Conservation (phyloP, 2,888 invertebrate species). For the Coenonympha arcania region DNA sequence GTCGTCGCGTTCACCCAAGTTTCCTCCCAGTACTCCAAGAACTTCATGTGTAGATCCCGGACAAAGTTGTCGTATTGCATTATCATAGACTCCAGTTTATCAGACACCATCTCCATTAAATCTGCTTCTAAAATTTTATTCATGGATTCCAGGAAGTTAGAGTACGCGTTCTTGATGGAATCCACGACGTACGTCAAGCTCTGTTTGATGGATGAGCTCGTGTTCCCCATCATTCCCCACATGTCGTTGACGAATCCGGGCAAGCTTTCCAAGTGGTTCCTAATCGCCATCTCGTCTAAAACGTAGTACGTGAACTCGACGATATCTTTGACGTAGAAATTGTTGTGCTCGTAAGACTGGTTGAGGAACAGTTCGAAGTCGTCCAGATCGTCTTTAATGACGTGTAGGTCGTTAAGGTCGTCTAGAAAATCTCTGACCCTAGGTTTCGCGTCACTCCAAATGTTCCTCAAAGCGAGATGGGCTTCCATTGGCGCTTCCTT, state of each 20-base stretch:
- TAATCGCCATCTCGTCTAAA: constrained; percentile 83
- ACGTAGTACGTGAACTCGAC: constrained; percentile 80
- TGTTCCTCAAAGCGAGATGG: constrained; percentile 76
- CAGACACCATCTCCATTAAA: constrained; percentile 80
- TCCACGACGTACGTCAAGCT: constrained; percentile 83
- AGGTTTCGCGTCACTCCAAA: constrained; percentile 84
- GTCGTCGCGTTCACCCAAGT: constrained; percentile 81
- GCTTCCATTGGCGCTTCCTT: constrained; percentile 79
- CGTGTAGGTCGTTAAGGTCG: constrained; percentile 81
- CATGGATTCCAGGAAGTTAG: constrained; percentile 79
- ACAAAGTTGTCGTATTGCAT: constrained; percentile 85
- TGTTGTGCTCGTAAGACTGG: constrained; percentile 84
- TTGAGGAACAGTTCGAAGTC: constrained; percentile 81
- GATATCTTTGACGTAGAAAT: constrained; percentile 87
- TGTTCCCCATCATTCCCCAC: constrained; percentile 90
- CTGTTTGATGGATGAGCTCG: constrained; percentile 83
- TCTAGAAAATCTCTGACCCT: constrained; percentile 80
- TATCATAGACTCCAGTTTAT: constrained; percentile 79
- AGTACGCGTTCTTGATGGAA: constrained; percentile 80
- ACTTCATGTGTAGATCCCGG: constrained; percentile 81
- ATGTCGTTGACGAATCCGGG: constrained; percentile 87
- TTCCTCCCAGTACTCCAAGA: constrained; percentile 79
- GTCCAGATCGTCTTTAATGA: constrained; percentile 81
- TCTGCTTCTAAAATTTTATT: constrained; percentile 82
- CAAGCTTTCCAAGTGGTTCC: constrained; percentile 83